Percentiles rank a stretch among this genome's conserved stretches.
These are phyloP conservation scores for Chymomyza caudatula DNA, from an alignment of 2,888 invertebrate genomes.

Conservation along the genomic window DNA sequence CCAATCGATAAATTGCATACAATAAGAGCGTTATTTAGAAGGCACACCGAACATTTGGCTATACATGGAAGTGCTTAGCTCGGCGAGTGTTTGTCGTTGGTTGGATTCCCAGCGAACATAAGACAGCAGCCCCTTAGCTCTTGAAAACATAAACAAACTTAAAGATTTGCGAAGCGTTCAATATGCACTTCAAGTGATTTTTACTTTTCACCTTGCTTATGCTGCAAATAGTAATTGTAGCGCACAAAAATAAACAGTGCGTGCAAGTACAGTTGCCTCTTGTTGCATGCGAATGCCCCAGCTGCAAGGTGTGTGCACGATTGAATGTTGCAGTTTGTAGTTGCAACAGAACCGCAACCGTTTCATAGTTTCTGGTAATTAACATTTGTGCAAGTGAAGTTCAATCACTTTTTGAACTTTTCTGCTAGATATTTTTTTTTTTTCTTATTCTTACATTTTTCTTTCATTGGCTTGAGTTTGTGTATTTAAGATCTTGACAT, in stretches of 20 bases:
- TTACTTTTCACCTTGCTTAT: slow-evolving; percentile 42
- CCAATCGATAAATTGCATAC: slow-evolving; percentile 41
- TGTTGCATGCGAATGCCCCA: background rate
- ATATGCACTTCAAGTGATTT: slow-evolving; percentile 33
- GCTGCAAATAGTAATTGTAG: slow-evolving; percentile 35
- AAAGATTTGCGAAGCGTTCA: background rate
- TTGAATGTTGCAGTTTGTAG: slow-evolving; percentile 4
- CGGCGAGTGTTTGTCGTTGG: no score
- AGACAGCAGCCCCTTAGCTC: background rate
- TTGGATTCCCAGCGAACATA: background rate
- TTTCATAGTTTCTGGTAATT: background rate
- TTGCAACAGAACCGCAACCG: background rate
- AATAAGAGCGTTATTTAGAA: no score
- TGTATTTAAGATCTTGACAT: background rate
- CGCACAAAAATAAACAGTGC: slow-evolving; percentile 37
- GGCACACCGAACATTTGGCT: background rate
- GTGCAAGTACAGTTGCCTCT: slow-evolving; percentile 20
- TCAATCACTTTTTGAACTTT: slow-evolving; percentile 71
- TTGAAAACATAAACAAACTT: background rate
- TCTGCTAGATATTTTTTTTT: slow-evolving; percentile 29
- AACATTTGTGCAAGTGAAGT: slow-evolving; percentile 29
- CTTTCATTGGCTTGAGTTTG: background rate
- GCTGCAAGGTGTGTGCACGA: slow-evolving; percentile 6
- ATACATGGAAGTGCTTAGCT: slow-evolving; percentile 8
- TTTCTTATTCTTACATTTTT: slow-evolving; percentile 4